Base-by-base conservation (phyloP, 2,797 vertebrate species). In the Caiman crocodilus region DNA sequence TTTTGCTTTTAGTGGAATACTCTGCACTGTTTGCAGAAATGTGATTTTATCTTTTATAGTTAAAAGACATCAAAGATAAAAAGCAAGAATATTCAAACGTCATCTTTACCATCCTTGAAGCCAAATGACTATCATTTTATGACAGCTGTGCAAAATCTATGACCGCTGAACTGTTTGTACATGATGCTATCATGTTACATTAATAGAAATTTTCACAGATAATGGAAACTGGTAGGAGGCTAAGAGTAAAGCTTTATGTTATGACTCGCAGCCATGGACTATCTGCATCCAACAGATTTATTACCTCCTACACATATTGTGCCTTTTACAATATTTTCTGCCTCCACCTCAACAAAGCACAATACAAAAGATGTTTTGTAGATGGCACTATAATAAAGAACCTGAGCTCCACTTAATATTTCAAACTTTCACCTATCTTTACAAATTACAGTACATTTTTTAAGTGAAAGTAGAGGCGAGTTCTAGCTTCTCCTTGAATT, bases 121-220 rank as follows among this genome's bases (percentile, higher is more conserved):
- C 95, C 86, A 97, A 97, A 96, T 63, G 82, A 90, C 94, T 96
- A 94, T 94, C 94, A 96, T 88, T 84, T 95, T 90, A 91, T 94
- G 95, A 95, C 96, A 96, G 93, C 87, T 93, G 90, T 83, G 64
- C 85, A 94, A 94, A 95, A 95, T 90, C 89, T 91, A 32, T 71
- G 91, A 91, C 90, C 79, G 55, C 69, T 0, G 67, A 94, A 95
- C 94, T 97, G 90, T 96, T 96, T 95, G 94, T 91, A 93, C 92
- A 87, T 4, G 94, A 97, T 91, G 71, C 63, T 95, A 96, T 97
- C 84, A 0, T 80, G 81, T 85, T 95, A 90, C 67, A 84, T 93
- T 96, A 97, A 97, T 79, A 96, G 97, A 96, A 95, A 95, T 96
- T 94, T 93, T 90, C 90, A 77, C 96, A 94, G 97, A 97, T 97